These are phyloP conservation scores for Muntiacus muntjak DNA, from an alignment of 2,113 vertebrate species.

Conservation along the genomic window DNA sequence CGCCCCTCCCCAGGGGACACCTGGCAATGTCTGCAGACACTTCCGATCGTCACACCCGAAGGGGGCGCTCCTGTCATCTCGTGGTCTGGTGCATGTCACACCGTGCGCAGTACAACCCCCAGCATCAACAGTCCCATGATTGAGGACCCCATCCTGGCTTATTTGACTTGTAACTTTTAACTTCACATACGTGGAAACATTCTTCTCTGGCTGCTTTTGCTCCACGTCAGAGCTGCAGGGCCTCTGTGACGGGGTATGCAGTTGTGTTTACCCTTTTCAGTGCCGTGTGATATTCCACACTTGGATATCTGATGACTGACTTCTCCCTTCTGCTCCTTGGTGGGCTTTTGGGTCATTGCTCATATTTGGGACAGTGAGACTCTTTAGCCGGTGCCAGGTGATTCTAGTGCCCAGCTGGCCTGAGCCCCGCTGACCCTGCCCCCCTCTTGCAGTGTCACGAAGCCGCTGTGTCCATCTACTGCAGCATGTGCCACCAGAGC, in stretches of 20 bases:
- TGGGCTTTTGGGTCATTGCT: neutral
- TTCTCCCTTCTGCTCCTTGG: neutral
- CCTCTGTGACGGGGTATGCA: rapidly evolving
- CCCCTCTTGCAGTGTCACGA: conserved; percentile 89
- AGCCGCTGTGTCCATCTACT: conserved; percentile 91
- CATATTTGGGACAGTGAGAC: rapidly evolving
- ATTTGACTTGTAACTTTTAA: too few relatives aligned
- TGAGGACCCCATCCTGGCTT: rapidly evolving
- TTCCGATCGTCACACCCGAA: neutral
- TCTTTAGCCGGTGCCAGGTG: rapidly evolving
- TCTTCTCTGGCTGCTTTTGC: neutral
- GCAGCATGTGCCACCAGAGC: conserved; percentile 89
- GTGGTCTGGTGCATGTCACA: rapidly evolving
- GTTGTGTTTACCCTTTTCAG: rapidly evolving
- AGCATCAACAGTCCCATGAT: rapidly evolving
- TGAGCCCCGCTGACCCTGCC: rapidly evolving
- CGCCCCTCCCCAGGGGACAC: neutral
- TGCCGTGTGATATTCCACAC: rapidly evolving
- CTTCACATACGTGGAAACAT: rapidly evolving
- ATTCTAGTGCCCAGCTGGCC: rapidly evolving
- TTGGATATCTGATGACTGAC: rapidly evolving
- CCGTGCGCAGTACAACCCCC: rapidly evolving
- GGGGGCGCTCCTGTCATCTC: neutral
- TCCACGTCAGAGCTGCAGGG: rapidly evolving
- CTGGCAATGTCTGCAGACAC: neutral